A percentile compares a stretch with the other conserved stretches of the same genome.
Conservation (phyloP, 2,888 invertebrate species). For the Caenorhabditis japonica region DNA sequence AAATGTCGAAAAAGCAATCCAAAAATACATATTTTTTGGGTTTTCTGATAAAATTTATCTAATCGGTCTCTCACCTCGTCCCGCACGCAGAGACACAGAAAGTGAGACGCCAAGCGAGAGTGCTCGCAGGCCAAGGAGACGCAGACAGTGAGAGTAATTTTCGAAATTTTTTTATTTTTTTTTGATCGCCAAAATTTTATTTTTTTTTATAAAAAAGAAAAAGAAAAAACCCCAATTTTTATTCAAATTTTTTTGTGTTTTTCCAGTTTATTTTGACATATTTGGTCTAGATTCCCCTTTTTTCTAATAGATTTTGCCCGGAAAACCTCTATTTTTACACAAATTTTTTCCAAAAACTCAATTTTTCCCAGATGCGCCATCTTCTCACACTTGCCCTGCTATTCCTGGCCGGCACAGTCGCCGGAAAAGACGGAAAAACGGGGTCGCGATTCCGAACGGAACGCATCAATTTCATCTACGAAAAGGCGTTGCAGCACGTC, state of each 20-base stretch:
- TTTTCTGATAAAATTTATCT: too few relatives aligned
- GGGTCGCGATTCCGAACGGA: constrained; percentile 66
- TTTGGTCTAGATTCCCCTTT: constrained; percentile 5
- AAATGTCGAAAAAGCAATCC: too few relatives aligned
- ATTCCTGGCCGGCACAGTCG: background rate
- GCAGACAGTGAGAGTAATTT: too few relatives aligned
- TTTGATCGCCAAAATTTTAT: too few relatives aligned
- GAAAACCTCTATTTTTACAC: constrained; percentile 6
- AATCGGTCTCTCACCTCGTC: too few relatives aligned
- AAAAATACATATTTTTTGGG: too few relatives aligned
- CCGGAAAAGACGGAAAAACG: constrained; percentile 6
- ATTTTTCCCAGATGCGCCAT: constrained; percentile 7
- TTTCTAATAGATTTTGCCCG: background rate
- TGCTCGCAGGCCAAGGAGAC: too few relatives aligned
- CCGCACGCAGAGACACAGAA: too few relatives aligned
- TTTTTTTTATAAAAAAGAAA: too few relatives aligned
- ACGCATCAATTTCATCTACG: constrained; percentile 73
- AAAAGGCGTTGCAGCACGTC: constrained; percentile 68
- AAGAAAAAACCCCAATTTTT: too few relatives aligned
- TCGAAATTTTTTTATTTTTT: too few relatives aligned
- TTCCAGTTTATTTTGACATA: background rate
- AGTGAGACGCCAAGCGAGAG: too few relatives aligned
- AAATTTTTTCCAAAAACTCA: background rate
- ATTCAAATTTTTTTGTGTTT: constrained; percentile 1
- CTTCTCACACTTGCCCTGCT: constrained; percentile 16